Base-by-base conservation (phyloP, 2,888 invertebrate genomes). In the Gonocerus acuteangulatus region DNA sequence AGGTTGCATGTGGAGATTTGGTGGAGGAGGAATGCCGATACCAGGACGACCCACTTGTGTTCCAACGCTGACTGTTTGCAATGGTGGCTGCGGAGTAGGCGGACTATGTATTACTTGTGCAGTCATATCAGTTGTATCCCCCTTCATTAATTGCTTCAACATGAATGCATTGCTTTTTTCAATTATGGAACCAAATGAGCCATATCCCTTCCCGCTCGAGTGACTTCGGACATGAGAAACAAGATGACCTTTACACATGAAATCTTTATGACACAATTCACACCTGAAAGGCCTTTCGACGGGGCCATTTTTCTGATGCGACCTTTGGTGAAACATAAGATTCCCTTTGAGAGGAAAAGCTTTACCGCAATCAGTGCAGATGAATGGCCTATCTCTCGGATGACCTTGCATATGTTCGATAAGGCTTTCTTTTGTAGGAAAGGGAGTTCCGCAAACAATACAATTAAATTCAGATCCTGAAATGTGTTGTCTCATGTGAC, bases 171-270 rank as follows among this genome's bases (percentile, higher is more conserved):
- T 65, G 47, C 63, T 66, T 58, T 68, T 68, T 45, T 67, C 67
- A 15, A 65, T 66, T 32, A 68, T 67, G 1, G 66, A 62, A 47
- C 64, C 66, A 59, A 68, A 68, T 1, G 65, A 62, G 27, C 64
- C 66, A 44, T 66, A 62, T 22, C 60, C 54, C 54, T 67, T 70
- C 23, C 65, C 80, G 67, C 82, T 84, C 32, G 85, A 81, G 74
- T 90, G 90, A 58, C 87, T 86, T 62, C 89, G 81, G 69, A 87
- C 80, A 72, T 90, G 89, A n/a, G 87, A 83, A 57, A 86, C 86
- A 69, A 89, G 77, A 73, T 89, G 89, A 77, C 89, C 89, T 79
- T 90, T 90, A 75, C 89, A 89, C 79, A 89, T 86, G 73, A 90
- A 90, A 73, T 88, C 88, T 74, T 90, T 90, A 47, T 87, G 86